Percentiles rank a stretch among this genome's conserved stretches.
phyloP scores from a whole-genome alignment of 2,797 vertebrate species.

The Alcedo quadribrachys region DNA sequence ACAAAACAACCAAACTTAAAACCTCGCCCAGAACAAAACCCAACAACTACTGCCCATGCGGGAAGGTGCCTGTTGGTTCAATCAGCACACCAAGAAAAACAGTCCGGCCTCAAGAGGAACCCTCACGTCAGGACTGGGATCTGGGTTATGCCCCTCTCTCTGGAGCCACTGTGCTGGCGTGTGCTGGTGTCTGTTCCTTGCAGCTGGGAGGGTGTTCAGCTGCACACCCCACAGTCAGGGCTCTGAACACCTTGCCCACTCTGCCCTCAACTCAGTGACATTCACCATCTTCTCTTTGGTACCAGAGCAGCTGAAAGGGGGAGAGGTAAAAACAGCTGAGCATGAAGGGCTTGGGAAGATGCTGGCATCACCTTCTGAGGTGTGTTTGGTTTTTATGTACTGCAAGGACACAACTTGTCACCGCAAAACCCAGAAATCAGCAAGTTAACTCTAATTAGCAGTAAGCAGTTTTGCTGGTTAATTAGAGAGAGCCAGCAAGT shows the following conservation, averaged over 20 bases:
- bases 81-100: rapidly evolving
- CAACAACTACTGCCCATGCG: rapidly evolving
- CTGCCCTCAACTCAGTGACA: not conserved
- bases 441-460: conserved; percentile 27
- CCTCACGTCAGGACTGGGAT: not conserved
- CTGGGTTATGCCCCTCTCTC: not conserved
- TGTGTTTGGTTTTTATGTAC: not conserved
- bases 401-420: conserved; percentile 32
- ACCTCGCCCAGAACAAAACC: not conserved
- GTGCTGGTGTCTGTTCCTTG: not conserved
- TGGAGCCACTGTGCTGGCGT: not conserved
- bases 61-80: not conserved
- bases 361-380: not conserved
- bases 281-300: not conserved
- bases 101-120: not conserved
- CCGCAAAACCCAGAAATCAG: conserved; percentile 4
- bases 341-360: not conserved
- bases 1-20: not conserved
- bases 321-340: conserved; percentile 10
- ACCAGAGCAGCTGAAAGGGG: not conserved
- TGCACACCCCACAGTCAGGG: not conserved
- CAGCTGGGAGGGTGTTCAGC: not conserved
- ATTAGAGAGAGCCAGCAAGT: conserved; percentile 9
- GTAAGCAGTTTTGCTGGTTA: conserved; percentile 21
- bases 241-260: not conserved